Conservation (phyloP, 2,797 vertebrate genomes). For the Anabas testudineus region DNA sequence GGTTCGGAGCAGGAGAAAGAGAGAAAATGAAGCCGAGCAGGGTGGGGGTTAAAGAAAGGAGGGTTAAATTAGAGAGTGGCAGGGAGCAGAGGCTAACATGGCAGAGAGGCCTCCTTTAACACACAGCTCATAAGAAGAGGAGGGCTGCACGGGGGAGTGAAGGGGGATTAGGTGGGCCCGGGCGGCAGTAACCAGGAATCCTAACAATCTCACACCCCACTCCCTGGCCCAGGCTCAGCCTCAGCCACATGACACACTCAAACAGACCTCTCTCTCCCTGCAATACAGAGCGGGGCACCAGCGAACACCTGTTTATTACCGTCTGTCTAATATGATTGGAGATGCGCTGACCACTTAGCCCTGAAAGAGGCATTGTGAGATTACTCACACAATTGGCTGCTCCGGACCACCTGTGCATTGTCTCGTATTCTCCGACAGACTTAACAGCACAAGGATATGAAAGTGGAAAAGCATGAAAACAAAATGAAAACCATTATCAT, state of each 20-base stretch:
- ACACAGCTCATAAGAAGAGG: slow-evolving; percentile 67
- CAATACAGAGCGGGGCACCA: slow-evolving; percentile 52
- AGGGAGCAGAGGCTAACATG: slow-evolving; percentile 72
- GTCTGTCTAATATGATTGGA: slow-evolving; percentile 65
- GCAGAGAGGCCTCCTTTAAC: slow-evolving; percentile 78
- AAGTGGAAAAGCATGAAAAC: neutral
- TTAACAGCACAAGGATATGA: slow-evolving; percentile 11
- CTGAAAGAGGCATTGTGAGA: slow-evolving; percentile 59
- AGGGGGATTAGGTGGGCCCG: slow-evolving; percentile 79
- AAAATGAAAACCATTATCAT: neutral
- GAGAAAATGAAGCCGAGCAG: slow-evolving; percentile 30
- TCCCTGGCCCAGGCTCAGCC: slow-evolving; percentile 72
- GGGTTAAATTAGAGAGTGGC: slow-evolving; percentile 66
- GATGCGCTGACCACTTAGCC: slow-evolving; percentile 56
- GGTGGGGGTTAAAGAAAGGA: slow-evolving; percentile 53
- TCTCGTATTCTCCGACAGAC: slow-evolving; percentile 20
- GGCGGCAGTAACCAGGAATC: slow-evolving; percentile 82
- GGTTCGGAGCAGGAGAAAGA: slow-evolving; percentile 35
- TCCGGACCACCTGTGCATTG: slow-evolving; percentile 19
- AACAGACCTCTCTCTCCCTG: slow-evolving; percentile 61
- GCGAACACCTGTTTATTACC: slow-evolving; percentile 76
- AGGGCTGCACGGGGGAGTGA: slow-evolving; percentile 63
- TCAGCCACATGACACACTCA: slow-evolving; percentile 77
- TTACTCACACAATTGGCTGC: slow-evolving; percentile 38
- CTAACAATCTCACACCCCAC: slow-evolving; percentile 82